These are phyloP conservation scores for Leptinotarsa tumamoca DNA, from an alignment of 2,888 invertebrate species.

Conservation along the genomic window DNA sequence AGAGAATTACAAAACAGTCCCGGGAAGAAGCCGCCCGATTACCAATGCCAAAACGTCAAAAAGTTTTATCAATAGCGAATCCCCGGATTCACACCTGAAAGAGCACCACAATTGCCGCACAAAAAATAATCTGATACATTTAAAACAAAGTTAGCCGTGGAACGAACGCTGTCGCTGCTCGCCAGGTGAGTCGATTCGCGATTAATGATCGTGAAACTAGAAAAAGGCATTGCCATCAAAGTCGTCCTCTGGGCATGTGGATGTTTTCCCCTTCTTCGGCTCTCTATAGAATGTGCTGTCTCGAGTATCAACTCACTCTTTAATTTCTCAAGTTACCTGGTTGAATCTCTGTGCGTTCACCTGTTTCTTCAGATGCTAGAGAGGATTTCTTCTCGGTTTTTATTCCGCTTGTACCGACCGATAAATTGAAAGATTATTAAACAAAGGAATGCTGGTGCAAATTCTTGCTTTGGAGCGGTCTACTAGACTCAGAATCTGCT, in stretches of 20 bases:
- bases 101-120: constrained; percentile 28
- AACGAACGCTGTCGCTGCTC: constrained; percentile 31
- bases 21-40: not conserved
- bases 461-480: constrained; percentile 3
- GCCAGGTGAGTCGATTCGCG: constrained; percentile 45
- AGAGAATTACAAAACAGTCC: not conserved
- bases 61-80: constrained; percentile 39
- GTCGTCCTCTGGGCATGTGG: constrained; percentile 44
- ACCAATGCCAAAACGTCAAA: not conserved
- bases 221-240: constrained; percentile 45
- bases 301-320: constrained; percentile 23
- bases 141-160: constrained; percentile 14
- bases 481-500: not conserved
- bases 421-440: constrained; percentile 25
- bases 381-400: constrained; percentile 23
- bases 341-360: constrained; percentile 26
- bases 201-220: constrained; percentile 40
- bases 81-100: constrained; percentile 38
- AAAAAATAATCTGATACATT: constrained; percentile 21
- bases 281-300: constrained; percentile 31
- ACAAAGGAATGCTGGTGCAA: constrained; percentile 18
- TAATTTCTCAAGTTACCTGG: constrained; percentile 38
- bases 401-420: constrained; percentile 13
- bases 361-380: constrained; percentile 26
- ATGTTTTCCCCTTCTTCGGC: constrained; percentile 41